Evolutionary conservation across 2,797 vertebrate genomes (phyloP).

Genomic region (Valencia hispanica): DNA sequence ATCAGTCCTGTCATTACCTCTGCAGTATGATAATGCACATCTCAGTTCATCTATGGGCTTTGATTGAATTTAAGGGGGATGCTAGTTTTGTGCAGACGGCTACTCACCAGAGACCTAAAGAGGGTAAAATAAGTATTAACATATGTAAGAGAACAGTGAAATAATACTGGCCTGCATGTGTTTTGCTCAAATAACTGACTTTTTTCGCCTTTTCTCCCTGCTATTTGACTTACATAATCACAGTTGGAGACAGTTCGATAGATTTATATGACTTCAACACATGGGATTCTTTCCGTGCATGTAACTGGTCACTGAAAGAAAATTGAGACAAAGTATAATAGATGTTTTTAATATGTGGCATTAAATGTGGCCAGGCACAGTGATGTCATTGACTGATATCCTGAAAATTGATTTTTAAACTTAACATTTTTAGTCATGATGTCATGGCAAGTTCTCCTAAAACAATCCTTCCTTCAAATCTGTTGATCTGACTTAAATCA

Average conservation of each 20-base stretch:
- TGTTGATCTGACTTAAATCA: not conserved
- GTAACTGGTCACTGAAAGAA: not conserved
- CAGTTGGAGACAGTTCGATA: constrained; percentile 24
- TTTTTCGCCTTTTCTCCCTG: not conserved
- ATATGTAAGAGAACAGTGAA: constrained; percentile 30
- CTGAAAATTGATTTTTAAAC: not conserved
- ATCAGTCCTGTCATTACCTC: constrained; percentile 43
- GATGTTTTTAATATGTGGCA: constrained; percentile 2
- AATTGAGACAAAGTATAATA: not conserved
- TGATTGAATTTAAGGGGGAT: constrained; percentile 27
- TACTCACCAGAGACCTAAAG: constrained; percentile 24
- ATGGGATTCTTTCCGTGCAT: not conserved
- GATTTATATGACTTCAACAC: constrained; percentile 19
- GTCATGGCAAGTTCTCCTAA: not conserved
- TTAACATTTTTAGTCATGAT: not conserved
- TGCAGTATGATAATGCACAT: constrained; percentile 8
- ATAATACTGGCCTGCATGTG: constrained; percentile 27
- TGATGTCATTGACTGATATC: not conserved
- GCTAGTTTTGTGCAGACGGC: constrained; percentile 15
- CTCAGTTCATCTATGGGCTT: constrained; percentile 27
- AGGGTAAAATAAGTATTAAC: constrained; percentile 41
- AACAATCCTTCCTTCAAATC: constrained; percentile 9
- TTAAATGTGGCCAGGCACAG: constrained; percentile 1
- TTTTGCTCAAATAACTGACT: constrained; percentile 27
- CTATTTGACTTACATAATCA: constrained; percentile 17